Evolutionary conservation across 2,113 vertebrate genomes (phyloP).

Genomic region (Ursus arctos): DNA sequence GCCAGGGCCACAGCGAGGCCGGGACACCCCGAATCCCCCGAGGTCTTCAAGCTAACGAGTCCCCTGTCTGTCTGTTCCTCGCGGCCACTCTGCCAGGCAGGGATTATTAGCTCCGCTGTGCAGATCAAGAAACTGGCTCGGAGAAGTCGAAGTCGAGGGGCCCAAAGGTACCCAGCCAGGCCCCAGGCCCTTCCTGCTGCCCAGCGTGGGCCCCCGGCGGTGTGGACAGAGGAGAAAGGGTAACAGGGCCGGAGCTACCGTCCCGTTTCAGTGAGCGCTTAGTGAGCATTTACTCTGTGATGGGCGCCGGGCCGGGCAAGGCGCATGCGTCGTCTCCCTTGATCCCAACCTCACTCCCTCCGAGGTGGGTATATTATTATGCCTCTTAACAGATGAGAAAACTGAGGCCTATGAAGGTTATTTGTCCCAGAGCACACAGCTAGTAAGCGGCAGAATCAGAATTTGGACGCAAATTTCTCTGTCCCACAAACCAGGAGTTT

Average conservation of each 20-base stretch:
- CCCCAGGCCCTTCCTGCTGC: background rate
- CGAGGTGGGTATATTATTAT: no score
- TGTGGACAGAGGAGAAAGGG: background rate
- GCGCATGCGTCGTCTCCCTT: accelerated
- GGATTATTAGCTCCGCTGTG: background rate
- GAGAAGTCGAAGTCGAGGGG: background rate
- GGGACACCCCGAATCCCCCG: background rate
- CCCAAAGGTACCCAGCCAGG: background rate
- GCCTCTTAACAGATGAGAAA: background rate
- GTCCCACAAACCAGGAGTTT: background rate
- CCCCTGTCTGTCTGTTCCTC: background rate
- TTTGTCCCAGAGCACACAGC: background rate
- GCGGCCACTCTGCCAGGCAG: background rate
- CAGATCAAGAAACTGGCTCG: background rate
- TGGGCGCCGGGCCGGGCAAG: background rate
- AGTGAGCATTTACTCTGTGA: background rate
- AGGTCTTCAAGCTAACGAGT: background rate
- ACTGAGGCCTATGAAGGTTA: background rate
- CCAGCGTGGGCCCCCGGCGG: background rate
- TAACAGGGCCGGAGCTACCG: background rate
- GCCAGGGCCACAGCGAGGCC: background rate
- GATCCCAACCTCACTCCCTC: background rate
- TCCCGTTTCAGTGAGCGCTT: accelerated
- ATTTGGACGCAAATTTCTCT: background rate
- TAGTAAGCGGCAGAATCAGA: background rate